Evolutionary conservation across 2,888 invertebrate species (phyloP), one percentile per base, ranked within the genome.

Genomic region (Clanis bilineata): DNA sequence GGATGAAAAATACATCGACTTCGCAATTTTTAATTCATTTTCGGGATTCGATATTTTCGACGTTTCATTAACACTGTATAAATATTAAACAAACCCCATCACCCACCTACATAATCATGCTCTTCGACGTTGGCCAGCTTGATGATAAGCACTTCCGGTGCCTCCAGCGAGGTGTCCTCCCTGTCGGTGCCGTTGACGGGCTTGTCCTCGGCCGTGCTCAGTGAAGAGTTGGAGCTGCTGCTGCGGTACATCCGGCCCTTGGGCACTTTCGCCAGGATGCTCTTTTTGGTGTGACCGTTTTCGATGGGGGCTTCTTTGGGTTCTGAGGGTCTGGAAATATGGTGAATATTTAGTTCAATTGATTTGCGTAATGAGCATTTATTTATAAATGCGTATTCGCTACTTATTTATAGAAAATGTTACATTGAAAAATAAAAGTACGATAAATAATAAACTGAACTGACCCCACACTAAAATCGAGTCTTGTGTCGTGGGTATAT

Each of bases 91-190:
- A 7, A n/a, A 45, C 25, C 32, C 3, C 32, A 51, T 51, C 12
- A 77, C 90, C 84, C 57, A 91, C 92, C 92, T 38, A 92, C 83
- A 74, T 89, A 90, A 64, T 91, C 91, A 64, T 83, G 82, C 58
- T 91, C 91, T 58, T 89, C 88, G 3, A 79, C 76, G 55, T 80
- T 85, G 1, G 88, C 83, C 69, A 93, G 72, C 72, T 87, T 90
- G 28, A 93, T 90, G 58, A 93, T 68, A 54, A 90, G 72, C 62
- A 93, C 93, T 59, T 90, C 90, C 0, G 82, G 71, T 23, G 74
- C 77, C 4, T 90, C 90, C 62, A 75, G 55, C 1, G 59, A 59
- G 18, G 58, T 56, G 0, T 80, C 80, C 0, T 82, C 83, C 55
- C 66, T 78, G 45, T 66, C 72, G 10, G 62, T 73, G 0, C 82